phyloP scores from a whole-genome alignment of 2,888 invertebrate genomes.

The Tetropium fuscum region DNA sequence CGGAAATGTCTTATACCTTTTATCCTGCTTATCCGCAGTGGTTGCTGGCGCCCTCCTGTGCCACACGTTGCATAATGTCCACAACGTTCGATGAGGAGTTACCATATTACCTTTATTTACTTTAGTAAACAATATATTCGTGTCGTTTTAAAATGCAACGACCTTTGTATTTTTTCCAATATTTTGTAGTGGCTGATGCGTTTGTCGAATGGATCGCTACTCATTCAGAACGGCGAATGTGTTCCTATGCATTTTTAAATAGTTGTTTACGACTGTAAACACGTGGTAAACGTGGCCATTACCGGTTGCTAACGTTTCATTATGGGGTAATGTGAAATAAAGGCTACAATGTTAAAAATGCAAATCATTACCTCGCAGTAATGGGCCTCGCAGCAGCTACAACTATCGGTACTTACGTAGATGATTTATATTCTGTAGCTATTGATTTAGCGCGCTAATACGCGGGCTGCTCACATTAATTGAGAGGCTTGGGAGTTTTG shows the following conservation, averaged over 20 bases:
- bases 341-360: conserved; percentile 23
- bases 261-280: conserved; percentile 8
- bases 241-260: conserved; percentile 18
- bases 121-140: too few relatives aligned
- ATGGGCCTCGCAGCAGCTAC: conserved; percentile 8
- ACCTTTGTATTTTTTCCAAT: too few relatives aligned
- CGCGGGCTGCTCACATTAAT: conserved; percentile 6
- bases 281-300: conserved; percentile 5
- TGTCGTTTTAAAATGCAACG: too few relatives aligned
- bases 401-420: background rate
- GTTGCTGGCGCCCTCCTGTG: too few relatives aligned
- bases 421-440: conserved; percentile 22
- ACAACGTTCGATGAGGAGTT: too few relatives aligned
- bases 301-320: conserved; percentile 11
- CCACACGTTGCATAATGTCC: too few relatives aligned
- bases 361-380: conserved; percentile 12
- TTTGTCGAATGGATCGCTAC: too few relatives aligned
- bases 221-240: background rate
- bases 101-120: too few relatives aligned
- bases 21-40: too few relatives aligned
- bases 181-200: too few relatives aligned
- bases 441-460: conserved; percentile 22
- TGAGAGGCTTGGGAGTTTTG: background rate
- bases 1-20: too few relatives aligned
- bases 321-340: background rate